Evolutionary conservation across 2,888 invertebrate genomes (phyloP).

Genomic region (Eremobia ochroleuca): DNA sequence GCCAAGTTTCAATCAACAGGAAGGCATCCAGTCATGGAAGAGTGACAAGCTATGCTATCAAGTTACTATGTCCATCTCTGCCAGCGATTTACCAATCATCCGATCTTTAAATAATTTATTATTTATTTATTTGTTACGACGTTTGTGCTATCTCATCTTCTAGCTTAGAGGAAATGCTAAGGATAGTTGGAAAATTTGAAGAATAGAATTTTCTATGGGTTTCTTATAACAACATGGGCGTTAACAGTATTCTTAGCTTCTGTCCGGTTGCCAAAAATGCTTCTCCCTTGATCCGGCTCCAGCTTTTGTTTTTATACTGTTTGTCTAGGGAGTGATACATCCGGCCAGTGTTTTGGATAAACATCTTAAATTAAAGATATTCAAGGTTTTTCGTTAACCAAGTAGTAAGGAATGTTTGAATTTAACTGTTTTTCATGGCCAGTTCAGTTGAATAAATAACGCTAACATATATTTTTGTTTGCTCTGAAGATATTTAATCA

Average conservation of each 20-base stretch:
- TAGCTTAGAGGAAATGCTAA: slow-evolving; percentile 27
- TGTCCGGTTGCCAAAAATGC: slow-evolving; percentile 80
- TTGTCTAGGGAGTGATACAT: slow-evolving; percentile 68
- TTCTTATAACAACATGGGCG: slow-evolving; percentile 69
- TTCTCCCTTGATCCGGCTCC: slow-evolving; percentile 76
- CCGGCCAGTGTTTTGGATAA: slow-evolving; percentile 67
- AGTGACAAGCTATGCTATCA: slow-evolving; percentile 50
- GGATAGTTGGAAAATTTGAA: slow-evolving; percentile 26
- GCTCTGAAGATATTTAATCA: slow-evolving; percentile 10
- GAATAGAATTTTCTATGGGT: slow-evolving; percentile 41
- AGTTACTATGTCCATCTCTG: slow-evolving; percentile 56
- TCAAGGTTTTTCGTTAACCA: slow-evolving; percentile 34
- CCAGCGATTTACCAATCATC: slow-evolving; percentile 41
- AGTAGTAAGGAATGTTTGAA: slow-evolving; percentile 10
- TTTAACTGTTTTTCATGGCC: slow-evolving; percentile 12
- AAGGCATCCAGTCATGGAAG: slow-evolving; percentile 50
- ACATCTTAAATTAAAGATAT: slow-evolving; percentile 37
- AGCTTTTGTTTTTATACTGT: slow-evolving; percentile 76
- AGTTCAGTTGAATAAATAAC: slow-evolving; percentile 32
- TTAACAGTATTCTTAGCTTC: slow-evolving; percentile 77
- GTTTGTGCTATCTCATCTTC: slow-evolving; percentile 21
- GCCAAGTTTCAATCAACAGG: slow-evolving; percentile 66
- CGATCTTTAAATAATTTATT: slow-evolving; percentile 58
- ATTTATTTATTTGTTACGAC: slow-evolving; percentile 29
- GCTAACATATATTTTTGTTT: background rate